A percentile compares a stretch with the other conserved stretches of the same genome.
Conservation (phyloP, 2,888 invertebrate genomes). For the Erebia ligea region DNA sequence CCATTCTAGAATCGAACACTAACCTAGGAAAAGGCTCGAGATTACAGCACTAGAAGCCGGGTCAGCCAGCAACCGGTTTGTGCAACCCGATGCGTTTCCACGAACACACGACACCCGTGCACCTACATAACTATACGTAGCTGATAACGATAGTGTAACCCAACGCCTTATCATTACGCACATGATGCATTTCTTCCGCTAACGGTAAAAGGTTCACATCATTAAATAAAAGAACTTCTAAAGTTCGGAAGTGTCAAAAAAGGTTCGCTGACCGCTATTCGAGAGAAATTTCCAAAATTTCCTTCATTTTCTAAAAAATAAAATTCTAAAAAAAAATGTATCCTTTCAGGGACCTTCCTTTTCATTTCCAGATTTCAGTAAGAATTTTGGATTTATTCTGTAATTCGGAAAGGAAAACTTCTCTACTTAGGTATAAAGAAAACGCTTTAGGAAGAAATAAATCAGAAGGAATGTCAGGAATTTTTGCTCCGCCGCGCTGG, state of each 20-base stretch:
- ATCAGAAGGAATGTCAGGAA: no score
- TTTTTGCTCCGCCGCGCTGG: no score
- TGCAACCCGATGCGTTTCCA: conserved; percentile 40
- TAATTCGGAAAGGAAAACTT: no score
- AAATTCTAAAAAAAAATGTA: no score
- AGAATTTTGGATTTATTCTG: no score
- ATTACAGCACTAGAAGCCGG: conserved; percentile 32
- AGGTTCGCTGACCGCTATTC: no score
- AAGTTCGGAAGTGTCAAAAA: neutral
- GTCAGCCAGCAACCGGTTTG: conserved; percentile 37
- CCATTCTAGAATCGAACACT: conserved; percentile 15
- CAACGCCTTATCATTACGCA: conserved; percentile 39
- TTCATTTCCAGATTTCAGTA: no score
- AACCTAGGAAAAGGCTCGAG: conserved; percentile 28
- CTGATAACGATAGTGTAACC: conserved; percentile 42
- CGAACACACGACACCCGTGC: conserved; percentile 37
- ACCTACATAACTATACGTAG: conserved; percentile 23
- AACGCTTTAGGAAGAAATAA: no score
- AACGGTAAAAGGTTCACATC: conserved; percentile 15
- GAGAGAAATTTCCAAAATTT: no score
- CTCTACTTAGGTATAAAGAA: no score
- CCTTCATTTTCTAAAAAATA: no score
- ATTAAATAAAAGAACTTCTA: neutral
- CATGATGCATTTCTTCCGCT: conserved; percentile 38
- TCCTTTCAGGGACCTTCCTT: no score